phyloP scores from a whole-genome alignment of 2,797 vertebrate genomes.

The Poecilia picta region DNA sequence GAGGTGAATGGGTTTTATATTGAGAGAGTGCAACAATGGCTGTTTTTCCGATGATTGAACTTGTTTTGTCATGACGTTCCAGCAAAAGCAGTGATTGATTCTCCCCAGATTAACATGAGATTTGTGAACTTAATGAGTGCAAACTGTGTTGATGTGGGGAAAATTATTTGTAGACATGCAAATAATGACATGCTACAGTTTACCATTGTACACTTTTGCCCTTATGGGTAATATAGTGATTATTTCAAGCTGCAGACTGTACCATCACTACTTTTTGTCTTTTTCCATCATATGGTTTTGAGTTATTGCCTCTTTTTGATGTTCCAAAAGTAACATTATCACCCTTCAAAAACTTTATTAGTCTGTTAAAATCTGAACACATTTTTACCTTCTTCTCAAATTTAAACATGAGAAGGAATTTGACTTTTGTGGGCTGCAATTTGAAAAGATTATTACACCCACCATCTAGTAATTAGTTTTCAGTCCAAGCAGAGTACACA shows the following conservation, averaged over 20 bases:
- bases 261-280: no score
- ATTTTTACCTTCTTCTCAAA: neutral
- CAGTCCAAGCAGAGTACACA: neutral
- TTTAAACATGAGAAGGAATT: neutral
- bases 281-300: no score
- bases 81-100: neutral
- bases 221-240: no score
- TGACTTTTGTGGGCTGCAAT: neutral
- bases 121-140: neutral
- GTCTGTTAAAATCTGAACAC: neutral
- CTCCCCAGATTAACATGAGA: neutral
- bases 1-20: neutral
- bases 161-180: no score
- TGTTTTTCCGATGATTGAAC: neutral
- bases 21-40: neutral
- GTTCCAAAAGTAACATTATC: no score
- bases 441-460: neutral
- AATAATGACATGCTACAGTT: no score
- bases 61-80: neutral
- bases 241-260: no score
- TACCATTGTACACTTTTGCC: no score
- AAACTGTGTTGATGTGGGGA: neutral
- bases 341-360: no score
- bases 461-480: neutral
- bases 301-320: no score